These are phyloP conservation scores for Holocentrus rufus DNA, from an alignment of 2,797 vertebrate species.

Conservation along the genomic window DNA sequence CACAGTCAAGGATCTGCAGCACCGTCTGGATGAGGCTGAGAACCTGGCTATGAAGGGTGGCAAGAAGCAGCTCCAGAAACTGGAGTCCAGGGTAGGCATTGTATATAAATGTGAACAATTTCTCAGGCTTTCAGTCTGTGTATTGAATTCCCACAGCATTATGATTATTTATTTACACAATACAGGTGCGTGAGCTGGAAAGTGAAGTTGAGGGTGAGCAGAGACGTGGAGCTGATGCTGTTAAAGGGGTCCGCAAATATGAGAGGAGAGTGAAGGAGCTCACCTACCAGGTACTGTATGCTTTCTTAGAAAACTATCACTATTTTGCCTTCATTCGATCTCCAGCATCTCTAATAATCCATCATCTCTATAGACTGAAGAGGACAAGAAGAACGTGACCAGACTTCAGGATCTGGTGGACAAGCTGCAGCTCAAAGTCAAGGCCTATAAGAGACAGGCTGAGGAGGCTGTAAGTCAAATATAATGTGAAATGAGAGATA, in stretches of 20 bases:
- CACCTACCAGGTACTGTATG: constrained; percentile 82
- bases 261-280: constrained; percentile 88
- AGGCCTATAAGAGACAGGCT: constrained; percentile 88
- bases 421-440: constrained; percentile 91
- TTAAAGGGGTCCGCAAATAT: constrained; percentile 88
- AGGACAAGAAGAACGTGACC: constrained; percentile 86
- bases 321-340: neutral
- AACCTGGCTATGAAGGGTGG: constrained; percentile 90
- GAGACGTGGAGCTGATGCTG: constrained; percentile 83
- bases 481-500: constrained; percentile 12
- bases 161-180: neutral
- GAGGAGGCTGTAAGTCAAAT: constrained; percentile 85
- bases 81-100: neutral
- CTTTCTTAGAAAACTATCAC: neutral
- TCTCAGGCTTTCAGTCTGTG: neutral
- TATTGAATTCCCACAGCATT: neutral
- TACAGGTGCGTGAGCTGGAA: constrained; percentile 87
- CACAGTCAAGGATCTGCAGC: constrained; percentile 90
- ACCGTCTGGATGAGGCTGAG: constrained; percentile 90
- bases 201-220: constrained; percentile 85
- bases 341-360: neutral
- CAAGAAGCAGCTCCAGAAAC: constrained; percentile 89
- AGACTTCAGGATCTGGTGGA: constrained; percentile 88
- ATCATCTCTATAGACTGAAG: constrained; percentile 72
- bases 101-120: neutral